Base-by-base conservation (phyloP, 2,888 invertebrate genomes). In the Noctua fimbriata region DNA sequence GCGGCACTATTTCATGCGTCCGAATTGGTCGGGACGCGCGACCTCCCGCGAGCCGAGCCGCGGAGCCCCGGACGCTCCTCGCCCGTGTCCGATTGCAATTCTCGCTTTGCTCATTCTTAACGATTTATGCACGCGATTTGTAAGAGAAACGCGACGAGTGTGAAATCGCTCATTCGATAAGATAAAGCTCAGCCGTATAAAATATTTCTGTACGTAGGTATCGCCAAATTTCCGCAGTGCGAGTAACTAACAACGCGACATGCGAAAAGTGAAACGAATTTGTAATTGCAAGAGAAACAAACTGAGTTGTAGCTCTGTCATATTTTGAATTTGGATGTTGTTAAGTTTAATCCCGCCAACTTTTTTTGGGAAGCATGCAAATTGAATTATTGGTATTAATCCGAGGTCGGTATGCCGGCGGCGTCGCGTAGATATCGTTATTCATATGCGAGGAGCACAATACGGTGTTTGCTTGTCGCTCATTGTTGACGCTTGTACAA, bases 1-100 rank as follows among this genome's bases (percentile, higher is more conserved):
- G 93, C 93, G 94, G 95, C 94, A 96, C 95, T 96, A 96, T 96
- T 96, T 97, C 95, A 96, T 95, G 92, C 93, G 95, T 94, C 95
- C 94, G 95, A 96, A 95, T 95, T 94, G 95, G 93, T 91, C 92
- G 92, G 93, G 94, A 94, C 91, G 92, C 89, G 93, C 95, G 96
- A 96, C 96, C 96, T 94, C 96, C 96, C 94, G 95, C 93, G 91
- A 92, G 93, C 93, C 88, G 88, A 87, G 89, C 71, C 88, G 87
- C 93, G 88, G 88, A 87, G 89, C 71, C 88, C 87, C 91, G 83
- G 87, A 76, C 86, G 70, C 76, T 83, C 86, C 90, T 90, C 88
- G 90, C 84, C 93, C 93, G 93, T 93, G 93, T 93, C 94, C 91
- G 94, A 95, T 94, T 93, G 94, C 93, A 93, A 93, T 93, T 93